phyloP scores from a whole-genome alignment of 2,888 invertebrate genomes.

The Callinectes sapidus region DNA sequence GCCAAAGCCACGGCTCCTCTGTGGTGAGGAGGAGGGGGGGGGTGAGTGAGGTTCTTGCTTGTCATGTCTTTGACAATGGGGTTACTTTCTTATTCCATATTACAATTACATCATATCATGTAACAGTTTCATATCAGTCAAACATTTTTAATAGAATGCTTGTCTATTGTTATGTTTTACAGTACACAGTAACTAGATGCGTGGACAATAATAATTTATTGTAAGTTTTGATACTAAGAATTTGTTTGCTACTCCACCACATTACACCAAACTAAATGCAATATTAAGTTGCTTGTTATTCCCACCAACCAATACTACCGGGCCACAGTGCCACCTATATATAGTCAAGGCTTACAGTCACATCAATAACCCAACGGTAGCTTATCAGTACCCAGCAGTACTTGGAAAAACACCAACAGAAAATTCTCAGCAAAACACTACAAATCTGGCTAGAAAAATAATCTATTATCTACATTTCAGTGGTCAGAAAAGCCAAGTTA shows the following conservation, averaged over 20 bases:
- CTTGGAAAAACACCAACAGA: slow-evolving; percentile 50
- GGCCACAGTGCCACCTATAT: slow-evolving; percentile 53
- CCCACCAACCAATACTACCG: slow-evolving; percentile 61
- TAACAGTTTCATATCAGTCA: slow-evolving; percentile 26
- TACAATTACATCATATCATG: neutral
- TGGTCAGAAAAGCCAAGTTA: slow-evolving; percentile 37
- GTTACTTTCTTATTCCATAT: neutral
- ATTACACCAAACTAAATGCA: slow-evolving; percentile 67
- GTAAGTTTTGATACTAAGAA: slow-evolving; percentile 52
- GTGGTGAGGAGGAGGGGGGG: slow-evolving; percentile 74
- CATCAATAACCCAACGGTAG: slow-evolving; percentile 63
- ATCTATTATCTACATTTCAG: slow-evolving; percentile 53
- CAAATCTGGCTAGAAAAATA: slow-evolving; percentile 63
- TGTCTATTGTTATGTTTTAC: slow-evolving; percentile 36
- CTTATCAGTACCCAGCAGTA: slow-evolving; percentile 65
- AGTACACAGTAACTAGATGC: slow-evolving; percentile 47
- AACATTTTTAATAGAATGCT: neutral
- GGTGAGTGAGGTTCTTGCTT: neutral
- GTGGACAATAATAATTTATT: neutral
- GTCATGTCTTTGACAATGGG: neutral
- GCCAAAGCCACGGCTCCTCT: slow-evolving; percentile 95
- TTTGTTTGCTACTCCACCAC: slow-evolving; percentile 59
- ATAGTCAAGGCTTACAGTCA: slow-evolving; percentile 62
- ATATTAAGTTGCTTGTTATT: slow-evolving; percentile 59
- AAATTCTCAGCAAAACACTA: slow-evolving; percentile 61